Percentiles rank a stretch among this genome's conserved stretches.
Evolutionary conservation across 2,888 invertebrate genomes (phyloP).

Genomic region (Aphrophora alni): DNA sequence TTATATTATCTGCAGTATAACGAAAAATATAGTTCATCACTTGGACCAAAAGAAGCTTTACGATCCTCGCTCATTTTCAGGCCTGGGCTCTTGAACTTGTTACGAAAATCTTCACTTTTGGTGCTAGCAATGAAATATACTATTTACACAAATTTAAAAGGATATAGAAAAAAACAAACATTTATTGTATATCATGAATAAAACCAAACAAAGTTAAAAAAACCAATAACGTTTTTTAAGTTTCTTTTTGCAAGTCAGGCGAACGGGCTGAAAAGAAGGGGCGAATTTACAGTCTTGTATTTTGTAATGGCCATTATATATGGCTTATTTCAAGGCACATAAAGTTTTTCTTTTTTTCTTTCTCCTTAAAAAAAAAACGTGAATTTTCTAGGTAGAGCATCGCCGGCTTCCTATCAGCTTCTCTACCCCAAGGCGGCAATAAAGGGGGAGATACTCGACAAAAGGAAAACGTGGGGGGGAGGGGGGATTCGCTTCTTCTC

Average conservation of each 20-base stretch:
- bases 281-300: background rate
- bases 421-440: background rate
- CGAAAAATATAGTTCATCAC: too few relatives aligned
- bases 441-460: constrained; percentile 9
- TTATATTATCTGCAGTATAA: too few relatives aligned
- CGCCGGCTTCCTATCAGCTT: background rate
- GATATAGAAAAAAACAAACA: too few relatives aligned
- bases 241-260: background rate
- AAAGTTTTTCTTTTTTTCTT: background rate
- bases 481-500: too few relatives aligned
- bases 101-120: too few relatives aligned
- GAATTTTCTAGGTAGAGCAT: background rate
- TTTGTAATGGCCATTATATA: background rate
- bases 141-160: too few relatives aligned
- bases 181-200: too few relatives aligned
- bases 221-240: background rate
- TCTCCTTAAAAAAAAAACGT: background rate
- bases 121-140: too few relatives aligned
- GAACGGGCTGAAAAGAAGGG: background rate
- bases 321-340: background rate
- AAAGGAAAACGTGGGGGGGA: background rate
- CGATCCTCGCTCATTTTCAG: too few relatives aligned
- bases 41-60: too few relatives aligned
- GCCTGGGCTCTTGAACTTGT: too few relatives aligned
- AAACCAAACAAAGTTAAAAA: too few relatives aligned